phyloP scores from a whole-genome alignment of 2,797 vertebrate genomes.

The Trachops cirrhosus region DNA sequence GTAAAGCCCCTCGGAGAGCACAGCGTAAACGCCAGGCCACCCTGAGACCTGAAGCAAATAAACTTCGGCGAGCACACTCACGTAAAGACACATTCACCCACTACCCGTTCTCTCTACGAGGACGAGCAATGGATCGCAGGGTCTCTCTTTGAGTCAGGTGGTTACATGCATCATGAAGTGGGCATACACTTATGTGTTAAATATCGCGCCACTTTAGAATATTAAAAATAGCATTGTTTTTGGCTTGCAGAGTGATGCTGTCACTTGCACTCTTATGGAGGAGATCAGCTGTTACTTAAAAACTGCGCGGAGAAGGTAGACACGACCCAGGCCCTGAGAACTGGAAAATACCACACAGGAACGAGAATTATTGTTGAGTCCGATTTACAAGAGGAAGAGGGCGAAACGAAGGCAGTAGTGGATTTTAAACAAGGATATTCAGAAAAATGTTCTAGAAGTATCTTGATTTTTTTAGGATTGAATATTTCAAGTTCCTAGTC shows the following conservation, averaged over 20 bases:
- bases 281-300: not conserved
- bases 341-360: not conserved
- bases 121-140: conserved; percentile 37
- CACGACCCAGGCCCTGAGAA: not conserved
- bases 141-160: conserved; percentile 10
- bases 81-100: conserved; percentile 21
- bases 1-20: conserved; percentile 31
- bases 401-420: not conserved
- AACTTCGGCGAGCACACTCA: conserved; percentile 65
- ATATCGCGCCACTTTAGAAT: conserved; percentile 27
- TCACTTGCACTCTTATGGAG: not conserved
- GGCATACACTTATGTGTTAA: conserved; percentile 26
- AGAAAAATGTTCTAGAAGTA: not conserved
- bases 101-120: not conserved
- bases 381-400: not conserved
- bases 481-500: not conserved
- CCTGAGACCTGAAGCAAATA: conserved; percentile 72
- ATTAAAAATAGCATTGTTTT: conserved; percentile 26
- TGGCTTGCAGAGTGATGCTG: not conserved
- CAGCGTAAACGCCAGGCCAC: conserved; percentile 23
- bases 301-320: not conserved
- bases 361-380: not conserved
- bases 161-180: conserved; percentile 12
- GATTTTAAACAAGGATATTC: not conserved
- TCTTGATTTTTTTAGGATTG: not conserved